A percentile compares a stretch with the other conserved stretches of the same genome.
phyloP scores from a whole-genome alignment of 1,140 invertebrate species.

The Eubasilissa regina region DNA sequence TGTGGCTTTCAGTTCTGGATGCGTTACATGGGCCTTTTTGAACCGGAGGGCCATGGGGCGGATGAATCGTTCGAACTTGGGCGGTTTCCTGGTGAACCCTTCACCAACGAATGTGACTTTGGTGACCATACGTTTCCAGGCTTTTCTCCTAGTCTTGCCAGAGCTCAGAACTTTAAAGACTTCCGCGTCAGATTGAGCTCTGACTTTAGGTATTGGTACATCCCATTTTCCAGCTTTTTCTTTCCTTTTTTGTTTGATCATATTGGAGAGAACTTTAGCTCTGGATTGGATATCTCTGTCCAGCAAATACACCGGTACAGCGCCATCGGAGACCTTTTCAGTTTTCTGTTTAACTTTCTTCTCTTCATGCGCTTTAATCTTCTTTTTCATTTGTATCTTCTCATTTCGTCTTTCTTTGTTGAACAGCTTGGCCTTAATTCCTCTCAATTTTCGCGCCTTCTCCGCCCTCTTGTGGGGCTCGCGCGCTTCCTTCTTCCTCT shows the following conservation, averaged over 20 bases:
- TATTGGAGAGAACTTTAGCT: conserved; percentile 97
- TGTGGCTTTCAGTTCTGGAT: conserved; percentile 99
- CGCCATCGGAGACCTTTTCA: conserved; percentile 89
- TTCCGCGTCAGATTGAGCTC: conserved; percentile 97
- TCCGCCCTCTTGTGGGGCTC: conserved; percentile 91
- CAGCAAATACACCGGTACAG: conserved; percentile 95
- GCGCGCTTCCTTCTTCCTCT: conserved; percentile 95
- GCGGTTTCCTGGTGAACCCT: conserved; percentile 98
- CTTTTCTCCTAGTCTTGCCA: conserved; percentile 96
- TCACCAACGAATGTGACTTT: conserved; percentile 99
- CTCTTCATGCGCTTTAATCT: conserved; percentile 93
- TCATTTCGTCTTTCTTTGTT: conserved; percentile 97
- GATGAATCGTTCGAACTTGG: conserved; percentile 99
- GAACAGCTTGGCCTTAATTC: conserved; percentile 98
- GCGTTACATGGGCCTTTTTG: conserved; percentile 98
- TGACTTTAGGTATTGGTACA: conserved; percentile 98
- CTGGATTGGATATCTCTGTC: conserved; percentile 96
- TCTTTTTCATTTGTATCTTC: conserved; percentile 99
- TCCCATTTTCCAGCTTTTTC: conserved; percentile 99
- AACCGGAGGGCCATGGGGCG: conserved; percentile 97
- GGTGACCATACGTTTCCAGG: conserved; percentile 99
- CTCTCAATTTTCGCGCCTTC: conserved; percentile 92
- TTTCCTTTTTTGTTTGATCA: conserved; percentile 99
- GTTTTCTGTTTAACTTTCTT: conserved; percentile 90
- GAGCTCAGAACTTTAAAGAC: conserved; percentile 96